Evolutionary conservation across 2,797 vertebrate species (phyloP).

Genomic region (Bradypodion pumilum): DNA sequence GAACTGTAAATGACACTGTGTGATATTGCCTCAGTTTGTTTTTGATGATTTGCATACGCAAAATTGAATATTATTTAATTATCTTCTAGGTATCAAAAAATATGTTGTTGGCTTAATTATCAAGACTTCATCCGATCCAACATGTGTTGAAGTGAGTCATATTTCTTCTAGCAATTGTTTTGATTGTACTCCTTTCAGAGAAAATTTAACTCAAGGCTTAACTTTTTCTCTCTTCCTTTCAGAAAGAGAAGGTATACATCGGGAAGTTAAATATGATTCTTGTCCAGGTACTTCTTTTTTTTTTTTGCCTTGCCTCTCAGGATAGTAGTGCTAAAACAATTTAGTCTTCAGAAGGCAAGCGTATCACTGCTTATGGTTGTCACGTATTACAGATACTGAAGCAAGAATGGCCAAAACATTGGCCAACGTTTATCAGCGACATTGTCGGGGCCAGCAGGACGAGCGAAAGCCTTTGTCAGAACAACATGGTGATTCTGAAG

Average conservation of each 20-base stretch:
- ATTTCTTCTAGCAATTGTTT: constrained; percentile 24
- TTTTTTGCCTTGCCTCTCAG: not conserved
- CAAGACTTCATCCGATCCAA: constrained; percentile 94
- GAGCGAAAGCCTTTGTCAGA: constrained; percentile 98
- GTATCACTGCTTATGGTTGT: not conserved
- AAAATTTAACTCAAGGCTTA: not conserved
- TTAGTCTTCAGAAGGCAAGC: not conserved
- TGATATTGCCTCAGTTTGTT: not conserved
- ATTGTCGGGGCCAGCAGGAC: constrained; percentile 98
- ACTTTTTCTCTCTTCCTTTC: constrained; percentile 35
- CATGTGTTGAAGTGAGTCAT: constrained; percentile 90
- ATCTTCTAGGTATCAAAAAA: constrained; percentile 92
- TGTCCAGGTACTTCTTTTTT: constrained; percentile 92
- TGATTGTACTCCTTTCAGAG: not conserved
- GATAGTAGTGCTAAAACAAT: not conserved
- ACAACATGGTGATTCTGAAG: constrained; percentile 99
- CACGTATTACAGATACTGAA: constrained; percentile 86
- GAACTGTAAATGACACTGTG: not conserved
- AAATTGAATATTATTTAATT: not conserved
- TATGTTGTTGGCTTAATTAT: constrained; percentile 97
- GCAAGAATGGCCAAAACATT: constrained; percentile 99
- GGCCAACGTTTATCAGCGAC: constrained; percentile 98
- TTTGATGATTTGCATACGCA: not conserved
- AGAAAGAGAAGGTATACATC: constrained; percentile 98
- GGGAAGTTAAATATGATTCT: constrained; percentile 99